Conservation (phyloP, 2,113 vertebrate genomes). For the Limnothrissa miodon region DNA sequence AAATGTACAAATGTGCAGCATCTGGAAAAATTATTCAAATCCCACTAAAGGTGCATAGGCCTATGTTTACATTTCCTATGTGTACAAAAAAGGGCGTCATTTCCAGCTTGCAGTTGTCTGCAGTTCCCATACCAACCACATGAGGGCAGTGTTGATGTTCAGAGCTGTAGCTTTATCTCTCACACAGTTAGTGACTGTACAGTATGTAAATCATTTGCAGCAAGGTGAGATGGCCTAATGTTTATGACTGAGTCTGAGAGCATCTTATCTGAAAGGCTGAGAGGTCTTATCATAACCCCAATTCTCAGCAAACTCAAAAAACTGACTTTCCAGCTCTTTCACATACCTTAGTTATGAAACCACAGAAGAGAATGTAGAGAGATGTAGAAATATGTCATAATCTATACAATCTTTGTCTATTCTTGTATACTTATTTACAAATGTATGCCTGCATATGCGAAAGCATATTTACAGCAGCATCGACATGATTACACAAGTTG, state of each 20-base stretch:
- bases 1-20: neutral
- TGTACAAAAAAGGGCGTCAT: too few relatives aligned
- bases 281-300: neutral
- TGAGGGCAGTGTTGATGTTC: too few relatives aligned
- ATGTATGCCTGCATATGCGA: too few relatives aligned
- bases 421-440: too few relatives aligned
- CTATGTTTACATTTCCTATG: neutral
- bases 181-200: neutral
- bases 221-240: neutral
- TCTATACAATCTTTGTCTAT: too few relatives aligned
- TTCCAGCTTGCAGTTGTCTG: neutral
- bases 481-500: too few relatives aligned
- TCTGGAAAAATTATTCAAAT: neutral
- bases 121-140: neutral
- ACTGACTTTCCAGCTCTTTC: neutral
- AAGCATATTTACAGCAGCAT: too few relatives aligned
- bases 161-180: too few relatives aligned
- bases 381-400: too few relatives aligned
- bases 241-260: neutral
- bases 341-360: too few relatives aligned
- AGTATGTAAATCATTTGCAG: neutral
- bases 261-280: neutral
- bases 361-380: too few relatives aligned
- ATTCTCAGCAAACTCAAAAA: neutral
- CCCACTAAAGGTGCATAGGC: neutral